Evolutionary conservation across 2,888 invertebrate species (phyloP), one percentile per base, ranked within the genome.

Genomic region (Ernsta delagoae): DNA sequence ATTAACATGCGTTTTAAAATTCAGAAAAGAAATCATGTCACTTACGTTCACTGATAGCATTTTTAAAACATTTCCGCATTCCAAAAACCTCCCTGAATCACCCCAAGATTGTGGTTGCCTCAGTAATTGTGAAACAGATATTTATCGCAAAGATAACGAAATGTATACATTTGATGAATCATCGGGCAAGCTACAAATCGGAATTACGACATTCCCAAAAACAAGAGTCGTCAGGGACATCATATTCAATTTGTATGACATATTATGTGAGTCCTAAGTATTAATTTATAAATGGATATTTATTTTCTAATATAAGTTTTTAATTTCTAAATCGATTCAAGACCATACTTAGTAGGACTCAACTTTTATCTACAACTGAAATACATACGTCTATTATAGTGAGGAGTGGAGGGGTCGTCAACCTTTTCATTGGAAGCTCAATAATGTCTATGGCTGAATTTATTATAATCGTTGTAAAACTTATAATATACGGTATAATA

Each of bases 211-310:
- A 56, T 96, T 96, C 82, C 96, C 96, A 0, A 95, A 95, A 86
- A 95, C 96, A 83, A 92, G 96, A 75, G 86, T 96, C 57, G 94
- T 95, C 71, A 92, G 96, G 57, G 95, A 96, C 77, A 94, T 96
- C 1, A 93, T 96, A 61, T 96, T 96, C 81, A 96, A 95, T 72
- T 94, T 95, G 76, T 94, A 95, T 4, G 96, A 97, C 83, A 94
- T 97, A 53, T 82, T 97, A 76, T 94, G 97, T 96, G 87, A 88
- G 92, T 68, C 43, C 41, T n/a, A 53, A 63, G 0, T 24, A 4
- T 12, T 12, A 12, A 48, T 12, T 12, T 8, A 41, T 39, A 24
- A 24, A 24, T 24, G 24, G 24, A 24, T 24, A 24, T 24, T 24
- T 24, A 1, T 24, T 24, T 24, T 24, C 24, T 24, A 24, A 24